phyloP scores from a whole-genome alignment of 1,140 invertebrate species.

The Antheraea mylitta region DNA sequence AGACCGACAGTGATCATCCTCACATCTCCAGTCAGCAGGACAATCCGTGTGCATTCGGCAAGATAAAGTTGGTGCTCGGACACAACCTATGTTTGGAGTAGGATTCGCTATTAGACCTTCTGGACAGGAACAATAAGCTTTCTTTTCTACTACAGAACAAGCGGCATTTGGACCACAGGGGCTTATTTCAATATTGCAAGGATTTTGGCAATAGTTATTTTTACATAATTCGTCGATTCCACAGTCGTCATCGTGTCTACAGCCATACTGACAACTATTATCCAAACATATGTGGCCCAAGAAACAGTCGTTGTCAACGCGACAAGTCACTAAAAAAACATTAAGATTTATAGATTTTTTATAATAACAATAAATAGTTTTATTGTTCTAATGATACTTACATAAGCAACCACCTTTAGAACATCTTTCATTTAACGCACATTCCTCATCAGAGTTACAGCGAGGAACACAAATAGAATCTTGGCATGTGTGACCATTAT shows the following conservation, averaged over 20 bases:
- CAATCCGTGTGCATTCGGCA: slow-evolving; percentile 89
- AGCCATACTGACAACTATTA: slow-evolving; percentile 92
- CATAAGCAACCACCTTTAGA: slow-evolving; percentile 87
- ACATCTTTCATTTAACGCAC: slow-evolving; percentile 95
- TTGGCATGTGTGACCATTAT: slow-evolving; percentile 83
- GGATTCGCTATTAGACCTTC: slow-evolving; percentile 90
- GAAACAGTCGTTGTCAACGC: slow-evolving; percentile 94
- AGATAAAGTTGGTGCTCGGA: slow-evolving; percentile 84
- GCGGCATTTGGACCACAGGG: slow-evolving; percentile 92
- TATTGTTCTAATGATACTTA: slow-evolving; percentile 73
- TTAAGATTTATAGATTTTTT: neutral
- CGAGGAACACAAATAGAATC: slow-evolving; percentile 88
- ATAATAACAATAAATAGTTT: too few species aligned
- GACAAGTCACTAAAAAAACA: slow-evolving; percentile 87
- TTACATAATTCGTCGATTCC: slow-evolving; percentile 89
- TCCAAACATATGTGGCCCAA: slow-evolving; percentile 92
- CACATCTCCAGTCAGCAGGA: slow-evolving; percentile 83
- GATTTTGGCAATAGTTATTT: slow-evolving; percentile 89
- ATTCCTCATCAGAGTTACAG: slow-evolving; percentile 89
- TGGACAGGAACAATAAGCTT: slow-evolving; percentile 89
- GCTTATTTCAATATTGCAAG: slow-evolving; percentile 82
- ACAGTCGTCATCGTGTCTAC: slow-evolving; percentile 92
- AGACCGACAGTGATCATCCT: slow-evolving; percentile 85
- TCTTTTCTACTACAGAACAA: slow-evolving; percentile 89
- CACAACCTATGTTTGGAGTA: slow-evolving; percentile 89